Conservation (phyloP, 1,140 invertebrate genomes). For the Prorops nasuta region DNA sequence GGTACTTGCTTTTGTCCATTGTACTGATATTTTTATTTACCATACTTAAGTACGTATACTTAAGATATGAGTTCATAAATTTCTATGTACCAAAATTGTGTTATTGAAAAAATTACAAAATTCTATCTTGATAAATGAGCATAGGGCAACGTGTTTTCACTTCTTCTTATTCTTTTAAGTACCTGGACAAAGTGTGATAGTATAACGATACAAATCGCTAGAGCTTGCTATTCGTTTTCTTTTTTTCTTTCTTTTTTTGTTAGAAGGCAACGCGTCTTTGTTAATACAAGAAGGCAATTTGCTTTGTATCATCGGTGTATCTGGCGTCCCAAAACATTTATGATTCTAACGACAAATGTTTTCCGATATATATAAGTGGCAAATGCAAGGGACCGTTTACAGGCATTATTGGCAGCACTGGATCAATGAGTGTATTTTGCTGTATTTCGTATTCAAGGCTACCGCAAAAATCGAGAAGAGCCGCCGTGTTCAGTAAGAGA, state of each 20-base stretch:
- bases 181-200: slow-evolving; percentile 45
- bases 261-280: slow-evolving; percentile 56
- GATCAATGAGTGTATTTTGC: slow-evolving; percentile 31
- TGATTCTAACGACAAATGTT: slow-evolving; percentile 20
- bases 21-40: slow-evolving; percentile 39
- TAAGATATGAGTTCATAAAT: slow-evolving; percentile 20
- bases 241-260: slow-evolving; percentile 41
- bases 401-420: slow-evolving; percentile 56
- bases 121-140: slow-evolving; percentile 27
- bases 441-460: slow-evolving; percentile 18
- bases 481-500: slow-evolving; percentile 24
- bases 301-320: slow-evolving; percentile 57
- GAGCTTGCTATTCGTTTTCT: slow-evolving; percentile 36
- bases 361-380: slow-evolving; percentile 17
- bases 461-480: slow-evolving; percentile 3
- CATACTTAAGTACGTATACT: slow-evolving; percentile 26
- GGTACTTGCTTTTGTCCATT: slow-evolving; percentile 49
- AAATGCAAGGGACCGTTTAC: slow-evolving; percentile 42
- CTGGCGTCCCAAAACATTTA: slow-evolving; percentile 40
- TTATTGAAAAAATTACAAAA: slow-evolving; percentile 18
- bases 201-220: slow-evolving; percentile 42
- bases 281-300: slow-evolving; percentile 56
- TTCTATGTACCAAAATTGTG: slow-evolving; percentile 27
- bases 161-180: slow-evolving; percentile 36
- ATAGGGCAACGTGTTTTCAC: slow-evolving; percentile 4